Evolutionary conservation across 2,113 vertebrate species (phyloP), one percentile per base, ranked within the genome.

Genomic region (Stomatorhinus ivindoensis): DNA sequence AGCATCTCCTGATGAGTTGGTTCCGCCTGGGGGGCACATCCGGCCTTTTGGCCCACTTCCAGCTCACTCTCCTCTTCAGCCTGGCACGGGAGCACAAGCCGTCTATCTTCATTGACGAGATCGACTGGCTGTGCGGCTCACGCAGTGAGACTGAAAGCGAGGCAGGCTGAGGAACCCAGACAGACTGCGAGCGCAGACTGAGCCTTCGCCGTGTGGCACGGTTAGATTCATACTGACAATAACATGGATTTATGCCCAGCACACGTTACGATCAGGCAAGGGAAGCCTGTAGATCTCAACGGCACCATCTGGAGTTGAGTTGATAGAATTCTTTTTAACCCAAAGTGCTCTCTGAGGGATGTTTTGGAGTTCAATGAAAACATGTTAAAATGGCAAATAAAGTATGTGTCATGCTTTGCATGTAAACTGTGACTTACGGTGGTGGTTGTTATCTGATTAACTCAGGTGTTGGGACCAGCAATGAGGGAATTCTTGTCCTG

Each of bases 91-190:
- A 99, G 90, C 96, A 98, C 94, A 98, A 97, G 90, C 98, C 98
- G 87, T 99, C 98, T 17, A 99, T 99, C 92, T 99, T 99, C 93
- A 99, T 99, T 87, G 98, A 99, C 94, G 98, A 99, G 93, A 97
- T 99, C 11, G 98, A 99, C 94, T 99, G 98, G 3, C 95, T 99
- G 7, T 99, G 98, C 0, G 97, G 97, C 10, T 99, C 98, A 11
- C 96, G 98, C 92, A 99, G 97, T 91, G 98, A 99, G 94, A 99
- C 99, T 69, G 98, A 99, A 93, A 99, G 98, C 1, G 98, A 99
- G 93, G 97, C 97, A 99, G 93, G 98, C 98, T 98, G 90, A 92
- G 48, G 7, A 55, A 76, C 17, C 27, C 2, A 39, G 21, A 55
- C 2, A 55, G 11, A 17, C 44, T 11, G 39, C 9, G 3, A 4